phyloP scores from a whole-genome alignment of 23 tunicate genomes.

The Ascidia mentula region DNA sequence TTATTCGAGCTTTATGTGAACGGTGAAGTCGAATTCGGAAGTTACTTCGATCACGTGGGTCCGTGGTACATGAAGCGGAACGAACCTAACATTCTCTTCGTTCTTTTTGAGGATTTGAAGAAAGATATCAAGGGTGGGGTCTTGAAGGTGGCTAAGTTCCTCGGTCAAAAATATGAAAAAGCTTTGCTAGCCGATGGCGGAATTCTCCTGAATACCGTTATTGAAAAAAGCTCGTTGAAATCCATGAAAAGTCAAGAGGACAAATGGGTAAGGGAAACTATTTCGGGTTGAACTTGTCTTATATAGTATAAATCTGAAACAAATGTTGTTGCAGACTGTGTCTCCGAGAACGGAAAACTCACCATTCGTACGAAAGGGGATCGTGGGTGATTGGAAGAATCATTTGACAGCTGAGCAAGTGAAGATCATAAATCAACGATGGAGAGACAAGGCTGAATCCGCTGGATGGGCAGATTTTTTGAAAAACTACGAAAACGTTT shows the following conservation, averaged over 20 bases:
- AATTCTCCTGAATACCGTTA: slow-evolving; percentile 21
- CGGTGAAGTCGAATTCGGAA: slow-evolving; percentile 9
- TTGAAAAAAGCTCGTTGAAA: slow-evolving; percentile 17
- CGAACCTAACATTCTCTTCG: slow-evolving; percentile 34
- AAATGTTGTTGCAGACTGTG: neutral
- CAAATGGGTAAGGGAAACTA: slow-evolving; percentile 35
- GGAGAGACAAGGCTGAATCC: slow-evolving; percentile 5
- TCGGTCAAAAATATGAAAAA: slow-evolving; percentile 41
- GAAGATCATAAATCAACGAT: slow-evolving; percentile 4
- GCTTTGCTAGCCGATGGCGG: slow-evolving; percentile 4
- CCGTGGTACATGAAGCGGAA: slow-evolving; percentile 32
- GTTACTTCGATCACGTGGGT: slow-evolving; percentile 22
- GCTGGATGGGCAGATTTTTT: neutral
- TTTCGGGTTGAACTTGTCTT: too few relatives aligned
- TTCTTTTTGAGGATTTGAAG: slow-evolving; percentile 51
- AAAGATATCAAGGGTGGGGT: slow-evolving; percentile 16
- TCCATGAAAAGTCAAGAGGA: slow-evolving; percentile 8
- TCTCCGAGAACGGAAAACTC: neutral
- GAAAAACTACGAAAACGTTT: neutral
- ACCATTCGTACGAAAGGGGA: slow-evolving; percentile 45
- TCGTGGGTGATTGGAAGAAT: slow-evolving; percentile 50
- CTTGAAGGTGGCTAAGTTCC: slow-evolving; percentile 41
- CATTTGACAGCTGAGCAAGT: slow-evolving; percentile 35
- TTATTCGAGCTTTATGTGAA: slow-evolving; percentile 24
- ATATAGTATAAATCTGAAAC: neutral